Evolutionary conservation across 2,888 invertebrate genomes (phyloP).

Genomic region (Dicycla oo): DNA sequence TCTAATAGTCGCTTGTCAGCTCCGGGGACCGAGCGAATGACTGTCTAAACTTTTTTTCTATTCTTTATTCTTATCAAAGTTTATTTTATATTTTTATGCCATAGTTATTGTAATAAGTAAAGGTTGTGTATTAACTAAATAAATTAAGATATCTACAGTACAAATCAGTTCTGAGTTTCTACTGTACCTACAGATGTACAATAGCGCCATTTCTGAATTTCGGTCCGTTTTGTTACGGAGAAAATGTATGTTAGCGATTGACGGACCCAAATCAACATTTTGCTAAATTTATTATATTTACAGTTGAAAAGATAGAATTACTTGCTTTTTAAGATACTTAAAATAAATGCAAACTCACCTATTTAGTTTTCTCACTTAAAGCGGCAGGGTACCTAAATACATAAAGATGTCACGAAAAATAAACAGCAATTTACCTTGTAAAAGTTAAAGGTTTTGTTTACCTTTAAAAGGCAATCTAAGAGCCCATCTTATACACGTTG

Average conservation of each 20-base stretch:
- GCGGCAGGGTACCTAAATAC: slow-evolving; percentile 15
- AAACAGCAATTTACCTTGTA: slow-evolving; percentile 37
- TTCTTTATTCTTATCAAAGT: too few relatives aligned
- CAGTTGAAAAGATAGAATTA: too few relatives aligned
- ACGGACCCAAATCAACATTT: background rate
- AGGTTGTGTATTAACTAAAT: too few relatives aligned
- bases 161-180: too few relatives aligned
- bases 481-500: slow-evolving; percentile 34
- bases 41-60: too few relatives aligned
- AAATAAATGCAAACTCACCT: background rate
- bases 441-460: slow-evolving; percentile 53
- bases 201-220: background rate
- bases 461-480: slow-evolving; percentile 58
- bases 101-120: too few relatives aligned
- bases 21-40: too few relatives aligned
- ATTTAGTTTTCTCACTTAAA: slow-evolving; percentile 23
- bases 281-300: too few relatives aligned
- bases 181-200: background rate
- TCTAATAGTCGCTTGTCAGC: too few relatives aligned
- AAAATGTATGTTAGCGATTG: background rate
- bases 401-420: slow-evolving; percentile 47
- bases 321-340: too few relatives aligned
- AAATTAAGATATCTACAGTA: too few relatives aligned
- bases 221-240: background rate
- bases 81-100: too few relatives aligned